These are phyloP conservation scores for Ectemnius lituratus DNA, from an alignment of 2,888 invertebrate genomes.

Conservation along the genomic window DNA sequence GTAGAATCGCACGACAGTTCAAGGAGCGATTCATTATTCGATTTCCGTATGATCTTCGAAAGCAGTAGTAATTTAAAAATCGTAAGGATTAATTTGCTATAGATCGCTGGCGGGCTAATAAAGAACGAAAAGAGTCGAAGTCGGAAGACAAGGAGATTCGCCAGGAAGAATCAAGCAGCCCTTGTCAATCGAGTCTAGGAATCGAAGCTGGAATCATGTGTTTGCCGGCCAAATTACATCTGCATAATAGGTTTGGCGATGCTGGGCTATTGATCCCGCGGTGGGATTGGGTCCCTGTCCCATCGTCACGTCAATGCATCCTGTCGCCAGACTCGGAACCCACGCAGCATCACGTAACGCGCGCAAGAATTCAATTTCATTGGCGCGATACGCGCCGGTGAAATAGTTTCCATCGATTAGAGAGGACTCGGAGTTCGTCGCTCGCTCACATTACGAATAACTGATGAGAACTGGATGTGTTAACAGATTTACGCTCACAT, in stretches of 20 bases:
- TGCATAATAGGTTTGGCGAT: slow-evolving; percentile 71
- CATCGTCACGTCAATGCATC: slow-evolving; percentile 64
- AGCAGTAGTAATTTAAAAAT: slow-evolving; percentile 8
- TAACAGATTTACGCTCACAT: slow-evolving; percentile 42
- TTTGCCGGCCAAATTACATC: slow-evolving; percentile 74
- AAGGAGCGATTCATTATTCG: too few relatives aligned
- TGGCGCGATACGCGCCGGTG: slow-evolving; percentile 42
- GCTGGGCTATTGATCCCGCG: slow-evolving; percentile 68
- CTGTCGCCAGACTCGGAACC: slow-evolving; percentile 36
- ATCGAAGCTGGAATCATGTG: slow-evolving; percentile 63
- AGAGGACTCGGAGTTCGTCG: slow-evolving; percentile 39
- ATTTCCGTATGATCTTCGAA: too few relatives aligned
- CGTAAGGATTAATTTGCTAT: slow-evolving; percentile 54
- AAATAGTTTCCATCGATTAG: slow-evolving; percentile 62
- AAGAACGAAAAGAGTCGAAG: slow-evolving; percentile 18
- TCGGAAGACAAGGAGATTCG: slow-evolving; percentile 41
- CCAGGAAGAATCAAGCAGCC: slow-evolving; percentile 27
- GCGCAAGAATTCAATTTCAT: slow-evolving; percentile 60
- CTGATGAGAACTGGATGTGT: slow-evolving; percentile 46
- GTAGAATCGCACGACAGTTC: too few relatives aligned
- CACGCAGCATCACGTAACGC: slow-evolving; percentile 11
- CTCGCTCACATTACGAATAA: slow-evolving; percentile 40
- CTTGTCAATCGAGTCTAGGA: slow-evolving; percentile 62
- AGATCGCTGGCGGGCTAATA: slow-evolving; percentile 38
- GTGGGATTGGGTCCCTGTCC: slow-evolving; percentile 54